Conservation (phyloP, 1,140 invertebrate species). For the Atta texana region DNA sequence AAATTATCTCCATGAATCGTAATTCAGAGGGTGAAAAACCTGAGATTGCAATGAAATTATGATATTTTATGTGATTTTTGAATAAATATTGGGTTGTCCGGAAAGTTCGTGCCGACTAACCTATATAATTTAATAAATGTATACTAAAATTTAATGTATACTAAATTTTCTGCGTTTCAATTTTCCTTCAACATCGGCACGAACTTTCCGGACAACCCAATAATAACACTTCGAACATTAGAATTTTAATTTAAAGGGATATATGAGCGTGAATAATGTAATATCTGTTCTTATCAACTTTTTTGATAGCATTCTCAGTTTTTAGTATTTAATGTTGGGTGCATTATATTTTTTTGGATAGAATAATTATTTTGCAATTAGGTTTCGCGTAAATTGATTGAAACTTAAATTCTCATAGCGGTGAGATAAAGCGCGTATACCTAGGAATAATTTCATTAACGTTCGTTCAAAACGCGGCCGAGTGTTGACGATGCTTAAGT, state of each 20-base stretch:
- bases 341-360: not conserved
- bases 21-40: not conserved
- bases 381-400: conserved; percentile 26
- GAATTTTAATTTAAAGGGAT: not conserved
- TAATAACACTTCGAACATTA: not conserved
- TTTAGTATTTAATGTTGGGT: not conserved
- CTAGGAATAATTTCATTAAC: conserved; percentile 38
- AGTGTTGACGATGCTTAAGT: conserved; percentile 26
- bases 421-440: not conserved
- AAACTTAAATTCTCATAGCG: not conserved
- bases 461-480: not conserved
- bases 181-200: too few relatives aligned
- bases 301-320: not conserved
- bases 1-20: not conserved
- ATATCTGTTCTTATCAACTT: not conserved
- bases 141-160: too few relatives aligned
- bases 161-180: too few relatives aligned
- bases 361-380: not conserved
- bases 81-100: not conserved
- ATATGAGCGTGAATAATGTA: not conserved
- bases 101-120: too few relatives aligned
- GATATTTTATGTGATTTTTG: not conserved
- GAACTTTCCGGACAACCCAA: too few relatives aligned
- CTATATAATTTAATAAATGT: too few relatives aligned
- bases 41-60: not conserved